A percentile compares a stretch with the other conserved stretches of the same genome.
These are phyloP conservation scores for Pangasius larnaudii DNA, from an alignment of 2,797 vertebrate genomes.

Conservation along the genomic window DNA sequence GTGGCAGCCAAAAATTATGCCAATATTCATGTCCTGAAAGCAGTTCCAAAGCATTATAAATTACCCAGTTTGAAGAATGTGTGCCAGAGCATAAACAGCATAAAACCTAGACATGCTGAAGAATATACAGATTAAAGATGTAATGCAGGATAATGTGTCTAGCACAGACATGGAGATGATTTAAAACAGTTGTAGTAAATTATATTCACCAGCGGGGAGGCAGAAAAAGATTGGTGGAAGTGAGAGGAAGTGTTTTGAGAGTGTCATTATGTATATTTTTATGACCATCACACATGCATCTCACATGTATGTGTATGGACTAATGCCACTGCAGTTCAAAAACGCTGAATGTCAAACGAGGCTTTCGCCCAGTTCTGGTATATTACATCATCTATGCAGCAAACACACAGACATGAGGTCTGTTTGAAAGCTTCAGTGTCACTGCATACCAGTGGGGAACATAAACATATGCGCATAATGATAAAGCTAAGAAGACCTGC, in stretches of 20 bases:
- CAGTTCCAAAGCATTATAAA: conserved; percentile 53
- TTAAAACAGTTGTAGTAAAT: conserved; percentile 57
- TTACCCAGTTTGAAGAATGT: conserved; percentile 54
- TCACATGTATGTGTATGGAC: not conserved
- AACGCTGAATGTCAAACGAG: not conserved
- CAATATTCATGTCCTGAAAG: conserved; percentile 54
- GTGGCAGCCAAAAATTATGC: conserved; percentile 55
- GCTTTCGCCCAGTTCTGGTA: conserved; percentile 2
- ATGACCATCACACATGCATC: not conserved
- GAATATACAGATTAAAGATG: conserved; percentile 53
- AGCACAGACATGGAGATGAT: conserved; percentile 48
- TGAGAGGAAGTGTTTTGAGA: not conserved
- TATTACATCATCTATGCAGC: conserved; percentile 6
- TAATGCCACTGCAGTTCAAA: not conserved
- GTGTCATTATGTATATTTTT: not conserved
- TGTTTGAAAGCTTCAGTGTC: not conserved
- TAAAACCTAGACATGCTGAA: conserved; percentile 62
- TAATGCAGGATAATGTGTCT: conserved; percentile 53
- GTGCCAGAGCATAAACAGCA: conserved; percentile 59
- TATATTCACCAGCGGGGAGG: conserved; percentile 41
- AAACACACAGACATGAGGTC: not conserved
- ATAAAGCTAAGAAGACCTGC: conserved; percentile 9
- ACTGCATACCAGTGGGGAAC: not conserved
- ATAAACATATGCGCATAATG: not conserved
- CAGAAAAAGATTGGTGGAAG: not conserved